A percentile compares a stretch with the other conserved stretches of the same genome.
Conservation (phyloP, 2,797 vertebrate species). For the Gorsachius magnificus region DNA sequence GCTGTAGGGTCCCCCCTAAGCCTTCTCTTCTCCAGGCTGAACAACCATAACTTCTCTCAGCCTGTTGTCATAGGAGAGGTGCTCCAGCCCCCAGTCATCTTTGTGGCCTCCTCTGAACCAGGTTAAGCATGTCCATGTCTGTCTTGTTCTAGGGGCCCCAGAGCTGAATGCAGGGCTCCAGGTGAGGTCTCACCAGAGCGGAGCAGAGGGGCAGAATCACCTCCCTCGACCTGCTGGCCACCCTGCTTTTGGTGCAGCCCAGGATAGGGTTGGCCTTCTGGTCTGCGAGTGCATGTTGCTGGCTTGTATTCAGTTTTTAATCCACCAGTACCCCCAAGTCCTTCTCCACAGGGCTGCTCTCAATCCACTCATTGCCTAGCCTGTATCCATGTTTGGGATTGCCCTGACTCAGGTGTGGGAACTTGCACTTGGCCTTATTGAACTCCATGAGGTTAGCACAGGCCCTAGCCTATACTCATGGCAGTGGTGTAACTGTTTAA, state of each 20-base stretch:
- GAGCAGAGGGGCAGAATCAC: background rate
- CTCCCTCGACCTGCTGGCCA: background rate
- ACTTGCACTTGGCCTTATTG: background rate
- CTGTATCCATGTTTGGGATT: too few relatives aligned
- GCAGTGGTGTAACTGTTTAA: background rate
- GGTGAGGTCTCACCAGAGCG: background rate
- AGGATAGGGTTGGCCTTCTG: background rate
- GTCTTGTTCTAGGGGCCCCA: too few relatives aligned
- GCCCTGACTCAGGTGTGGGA: background rate
- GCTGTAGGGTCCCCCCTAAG: accelerated
- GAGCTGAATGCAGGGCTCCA: background rate
- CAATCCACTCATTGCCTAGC: accelerated
- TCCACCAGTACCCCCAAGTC: background rate
- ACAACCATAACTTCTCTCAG: background rate
- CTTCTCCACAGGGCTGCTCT: background rate
- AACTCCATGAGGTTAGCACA: background rate
- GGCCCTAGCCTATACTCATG: background rate
- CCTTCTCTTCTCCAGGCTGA: background rate
- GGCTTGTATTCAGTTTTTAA: background rate
- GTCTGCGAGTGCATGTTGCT: accelerated
- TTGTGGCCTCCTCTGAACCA: background rate
- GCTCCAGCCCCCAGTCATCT: background rate
- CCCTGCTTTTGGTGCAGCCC: background rate
- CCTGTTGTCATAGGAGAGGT: background rate
- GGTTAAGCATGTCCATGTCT: too few relatives aligned